Evolutionary conservation across 2,888 invertebrate genomes (phyloP).

Genomic region (Rhyacophila evoluta): DNA sequence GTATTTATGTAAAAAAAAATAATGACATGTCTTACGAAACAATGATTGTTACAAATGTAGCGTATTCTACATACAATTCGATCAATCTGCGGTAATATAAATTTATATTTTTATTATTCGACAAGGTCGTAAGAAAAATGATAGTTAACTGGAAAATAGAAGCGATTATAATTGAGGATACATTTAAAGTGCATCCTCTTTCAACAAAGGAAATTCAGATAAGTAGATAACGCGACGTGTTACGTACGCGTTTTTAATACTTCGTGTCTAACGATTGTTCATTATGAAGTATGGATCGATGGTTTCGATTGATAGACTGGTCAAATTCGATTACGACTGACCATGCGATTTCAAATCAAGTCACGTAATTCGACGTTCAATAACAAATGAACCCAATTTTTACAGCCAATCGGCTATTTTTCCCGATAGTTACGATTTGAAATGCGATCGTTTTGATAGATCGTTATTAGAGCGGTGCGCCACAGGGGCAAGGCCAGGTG

Average conservation of each 20-base stretch:
- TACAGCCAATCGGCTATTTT: background rate
- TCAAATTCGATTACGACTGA: background rate
- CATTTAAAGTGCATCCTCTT: background rate
- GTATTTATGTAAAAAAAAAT: background rate
- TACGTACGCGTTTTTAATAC: no score
- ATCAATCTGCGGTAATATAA: background rate
- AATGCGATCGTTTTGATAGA: conserved; percentile 33
- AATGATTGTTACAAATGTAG: background rate
- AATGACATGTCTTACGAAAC: background rate
- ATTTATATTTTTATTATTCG: background rate
- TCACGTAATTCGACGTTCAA: background rate
- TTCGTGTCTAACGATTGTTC: no score
- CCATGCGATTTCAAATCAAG: background rate
- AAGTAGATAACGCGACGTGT: no score
- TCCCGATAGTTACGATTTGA: conserved; percentile 3
- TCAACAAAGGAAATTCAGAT: background rate
- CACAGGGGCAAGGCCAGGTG: conserved; percentile 39
- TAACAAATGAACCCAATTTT: conserved; percentile 1
- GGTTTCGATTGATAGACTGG: background rate
- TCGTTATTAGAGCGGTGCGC: conserved; percentile 44
- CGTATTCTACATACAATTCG: background rate
- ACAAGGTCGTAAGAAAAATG: background rate
- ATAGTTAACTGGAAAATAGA: background rate
- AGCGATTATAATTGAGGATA: background rate
- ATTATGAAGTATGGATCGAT: background rate